A percentile compares a stretch with the other conserved stretches of the same genome.
Conservation (phyloP, 2,888 invertebrate genomes). For the Luperina testacea region DNA sequence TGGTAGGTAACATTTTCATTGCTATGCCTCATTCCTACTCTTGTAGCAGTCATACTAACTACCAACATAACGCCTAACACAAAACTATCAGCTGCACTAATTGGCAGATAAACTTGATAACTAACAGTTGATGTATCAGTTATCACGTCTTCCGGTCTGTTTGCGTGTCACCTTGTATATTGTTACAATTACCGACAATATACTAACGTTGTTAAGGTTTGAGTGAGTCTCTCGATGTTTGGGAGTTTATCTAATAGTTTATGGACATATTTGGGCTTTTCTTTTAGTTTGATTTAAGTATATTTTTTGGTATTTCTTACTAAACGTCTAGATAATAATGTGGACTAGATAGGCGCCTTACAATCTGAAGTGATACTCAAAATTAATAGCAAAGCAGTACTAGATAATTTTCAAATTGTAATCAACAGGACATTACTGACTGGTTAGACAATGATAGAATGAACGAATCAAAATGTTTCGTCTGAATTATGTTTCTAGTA, state of each 20-base stretch:
- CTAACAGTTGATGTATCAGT: slow-evolving; percentile 20
- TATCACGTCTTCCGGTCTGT: slow-evolving; percentile 18
- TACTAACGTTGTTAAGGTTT: slow-evolving; percentile 10
- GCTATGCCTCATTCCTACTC: not conserved
- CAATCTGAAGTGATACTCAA: not conserved
- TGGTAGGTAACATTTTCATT: too few species aligned
- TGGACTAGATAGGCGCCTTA: not conserved
- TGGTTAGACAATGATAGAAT: not conserved
- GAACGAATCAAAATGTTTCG: not conserved
- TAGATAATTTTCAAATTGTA: too few species aligned
- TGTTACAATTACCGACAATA: slow-evolving; percentile 10
- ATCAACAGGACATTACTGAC: not conserved
- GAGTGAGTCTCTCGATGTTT: not conserved
- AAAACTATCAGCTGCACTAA: slow-evolving; percentile 35
- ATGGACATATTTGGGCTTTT: not conserved
- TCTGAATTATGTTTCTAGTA: not conserved
- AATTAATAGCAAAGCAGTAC: too few species aligned
- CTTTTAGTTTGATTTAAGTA: not conserved
- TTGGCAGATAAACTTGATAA: slow-evolving; percentile 35
- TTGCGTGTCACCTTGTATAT: slow-evolving; percentile 17
- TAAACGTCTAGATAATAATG: not conserved
- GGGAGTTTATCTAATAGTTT: not conserved
- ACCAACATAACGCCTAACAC: slow-evolving; percentile 1
- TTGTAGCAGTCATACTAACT: not conserved
- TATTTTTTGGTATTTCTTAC: not conserved